Conservation (phyloP, 2,888 invertebrate genomes). For the Erpobdella octoculata region DNA sequence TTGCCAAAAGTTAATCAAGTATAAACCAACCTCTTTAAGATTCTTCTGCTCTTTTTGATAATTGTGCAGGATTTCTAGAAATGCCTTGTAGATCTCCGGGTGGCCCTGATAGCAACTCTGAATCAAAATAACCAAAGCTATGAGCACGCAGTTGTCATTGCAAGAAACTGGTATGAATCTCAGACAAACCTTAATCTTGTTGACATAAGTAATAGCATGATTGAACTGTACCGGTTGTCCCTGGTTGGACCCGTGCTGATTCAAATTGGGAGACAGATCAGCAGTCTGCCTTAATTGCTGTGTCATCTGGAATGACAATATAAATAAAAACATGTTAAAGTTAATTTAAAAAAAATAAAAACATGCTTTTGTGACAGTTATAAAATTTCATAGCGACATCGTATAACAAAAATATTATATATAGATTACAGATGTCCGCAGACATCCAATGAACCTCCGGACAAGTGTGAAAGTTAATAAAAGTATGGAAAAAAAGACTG, state of each 20-base stretch:
- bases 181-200: constrained; percentile 82
- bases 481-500: no score
- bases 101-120: constrained; percentile 91
- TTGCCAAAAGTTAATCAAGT: not conserved
- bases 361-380: no score
- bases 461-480: no score
- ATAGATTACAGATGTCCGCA: no score
- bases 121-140: constrained; percentile 37
- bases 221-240: constrained; percentile 88
- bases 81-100: constrained; percentile 94
- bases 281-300: not conserved
- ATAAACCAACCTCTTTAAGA: constrained; percentile 63
- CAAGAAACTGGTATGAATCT: not conserved
- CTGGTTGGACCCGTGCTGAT: constrained; percentile 28
- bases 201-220: constrained; percentile 97
- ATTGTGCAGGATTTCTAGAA: constrained; percentile 93
- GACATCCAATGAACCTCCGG: no score
- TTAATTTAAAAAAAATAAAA: not conserved
- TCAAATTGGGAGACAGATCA: constrained; percentile 1
- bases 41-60: constrained; percentile 86
- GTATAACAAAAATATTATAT: no score
- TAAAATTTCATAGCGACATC: no score
- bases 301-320: no score
- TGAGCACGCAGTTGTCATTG: not conserved
- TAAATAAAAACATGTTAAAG: no score